phyloP scores from a whole-genome alignment of 1,140 invertebrate species.

The Caenorhabditis tropicalis region DNA sequence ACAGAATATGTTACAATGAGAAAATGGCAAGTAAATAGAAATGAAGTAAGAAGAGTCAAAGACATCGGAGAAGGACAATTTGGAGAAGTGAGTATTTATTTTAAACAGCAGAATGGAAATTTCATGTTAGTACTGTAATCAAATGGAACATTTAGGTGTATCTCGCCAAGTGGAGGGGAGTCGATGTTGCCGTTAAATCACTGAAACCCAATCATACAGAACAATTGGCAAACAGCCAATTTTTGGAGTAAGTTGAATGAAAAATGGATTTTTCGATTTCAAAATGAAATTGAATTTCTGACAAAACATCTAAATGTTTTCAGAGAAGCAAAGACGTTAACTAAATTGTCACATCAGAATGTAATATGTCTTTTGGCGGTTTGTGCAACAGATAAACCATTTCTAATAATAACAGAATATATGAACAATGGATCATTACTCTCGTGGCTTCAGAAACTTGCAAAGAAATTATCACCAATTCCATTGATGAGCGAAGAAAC shows the following conservation, averaged over 20 bases:
- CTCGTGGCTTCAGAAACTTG: not conserved
- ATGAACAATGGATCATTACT: slow-evolving; percentile 26
- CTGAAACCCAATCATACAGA: slow-evolving; percentile 14
- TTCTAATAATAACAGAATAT: not conserved
- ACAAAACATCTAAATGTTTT: too few species aligned
- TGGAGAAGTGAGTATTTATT: not conserved
- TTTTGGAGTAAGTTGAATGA: not conserved
- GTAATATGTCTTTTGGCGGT: slow-evolving; percentile 4
- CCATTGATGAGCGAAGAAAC: slow-evolving; percentile 21
- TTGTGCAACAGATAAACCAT: not conserved
- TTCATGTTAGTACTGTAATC: too few species aligned
- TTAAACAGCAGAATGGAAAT: not conserved
- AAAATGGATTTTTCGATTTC: not conserved
- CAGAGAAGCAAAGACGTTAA: slow-evolving; percentile 10
- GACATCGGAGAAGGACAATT: slow-evolving; percentile 19
- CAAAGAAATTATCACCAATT: not conserved
- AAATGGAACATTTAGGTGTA: slow-evolving; percentile 24
- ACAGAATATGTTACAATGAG: slow-evolving; percentile 19
- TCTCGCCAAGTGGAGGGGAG: not conserved
- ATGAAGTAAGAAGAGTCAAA: slow-evolving; percentile 11
- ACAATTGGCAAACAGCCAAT: not conserved
- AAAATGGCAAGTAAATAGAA: slow-evolving; percentile 13
- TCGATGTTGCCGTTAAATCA: slow-evolving; percentile 5
- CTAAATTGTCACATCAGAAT: slow-evolving; percentile 2
- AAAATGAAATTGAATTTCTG: not conserved